A percentile compares a stretch with the other conserved stretches of the same genome.
Evolutionary conservation across 2,113 vertebrate species (phyloP).

Genomic region (Tetraodon nigroviridis): DNA sequence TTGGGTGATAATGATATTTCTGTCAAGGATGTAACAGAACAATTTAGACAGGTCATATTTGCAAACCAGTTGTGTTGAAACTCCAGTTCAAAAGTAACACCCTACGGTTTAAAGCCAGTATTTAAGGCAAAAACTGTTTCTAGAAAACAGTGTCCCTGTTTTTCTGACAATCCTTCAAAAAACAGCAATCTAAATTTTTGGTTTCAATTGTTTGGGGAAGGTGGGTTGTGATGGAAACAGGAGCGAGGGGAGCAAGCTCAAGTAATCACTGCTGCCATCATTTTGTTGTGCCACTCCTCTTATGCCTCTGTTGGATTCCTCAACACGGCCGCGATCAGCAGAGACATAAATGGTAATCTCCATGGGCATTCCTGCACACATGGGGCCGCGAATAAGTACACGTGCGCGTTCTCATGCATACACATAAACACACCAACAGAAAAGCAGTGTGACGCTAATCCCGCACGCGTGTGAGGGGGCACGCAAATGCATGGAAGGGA

Average conservation of each 20-base stretch:
- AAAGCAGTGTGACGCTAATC: slow-evolving; percentile 49
- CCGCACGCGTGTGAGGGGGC: slow-evolving; percentile 55
- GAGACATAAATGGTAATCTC: slow-evolving; percentile 56
- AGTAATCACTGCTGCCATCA: slow-evolving; percentile 37
- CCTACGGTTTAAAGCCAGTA: too few relatives aligned
- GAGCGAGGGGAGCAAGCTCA: slow-evolving; percentile 22
- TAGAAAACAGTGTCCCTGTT: too few relatives aligned
- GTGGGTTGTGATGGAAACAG: slow-evolving; percentile 13
- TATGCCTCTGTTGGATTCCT: slow-evolving; percentile 52
- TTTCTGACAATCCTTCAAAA: not conserved
- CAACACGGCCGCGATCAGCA: slow-evolving; percentile 57
- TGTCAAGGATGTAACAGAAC: too few relatives aligned
- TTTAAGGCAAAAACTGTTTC: too few relatives aligned
- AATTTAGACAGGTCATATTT: too few relatives aligned
- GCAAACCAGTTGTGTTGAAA: too few relatives aligned
- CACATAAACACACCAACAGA: slow-evolving; percentile 57
- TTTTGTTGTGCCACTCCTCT: slow-evolving; percentile 35
- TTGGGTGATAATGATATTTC: too few relatives aligned
- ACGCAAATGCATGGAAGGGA: slow-evolving; percentile 46
- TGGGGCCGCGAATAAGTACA: slow-evolving; percentile 37
- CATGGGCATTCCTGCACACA: slow-evolving; percentile 43
- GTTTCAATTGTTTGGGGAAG: slow-evolving; percentile 10
- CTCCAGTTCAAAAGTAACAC: too few relatives aligned
- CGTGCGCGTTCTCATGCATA: slow-evolving; percentile 38
- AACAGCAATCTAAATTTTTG: slow-evolving; percentile 8